A percentile compares a stretch with the other conserved stretches of the same genome.
Evolutionary conservation across 2,888 invertebrate genomes (phyloP).

Genomic region (Sarcophaga rosellei): DNA sequence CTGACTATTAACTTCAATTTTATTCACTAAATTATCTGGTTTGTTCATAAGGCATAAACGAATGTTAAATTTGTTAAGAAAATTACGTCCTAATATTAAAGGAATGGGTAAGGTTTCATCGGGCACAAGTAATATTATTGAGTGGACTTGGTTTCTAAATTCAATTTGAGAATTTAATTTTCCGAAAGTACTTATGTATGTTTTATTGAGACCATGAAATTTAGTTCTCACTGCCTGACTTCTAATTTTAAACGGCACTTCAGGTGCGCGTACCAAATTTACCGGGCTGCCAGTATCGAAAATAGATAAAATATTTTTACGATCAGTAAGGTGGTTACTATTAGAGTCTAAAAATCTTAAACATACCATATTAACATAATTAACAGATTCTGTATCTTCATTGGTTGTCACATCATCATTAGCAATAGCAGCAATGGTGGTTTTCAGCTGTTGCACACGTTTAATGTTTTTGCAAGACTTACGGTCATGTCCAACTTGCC

Average conservation of each 20-base stretch:
- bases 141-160: constrained; percentile 9
- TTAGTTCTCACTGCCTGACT: neutral
- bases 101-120: constrained; percentile 38
- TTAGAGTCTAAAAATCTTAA: constrained; percentile 18
- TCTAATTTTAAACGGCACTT: constrained; percentile 33
- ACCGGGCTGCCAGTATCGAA: too few species aligned
- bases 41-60: constrained; percentile 18
- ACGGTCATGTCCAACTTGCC: constrained; percentile 11
- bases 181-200: constrained; percentile 1
- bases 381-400: constrained; percentile 22
- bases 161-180: constrained; percentile 22
- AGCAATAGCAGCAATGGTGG: constrained; percentile 6
- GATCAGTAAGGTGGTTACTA: constrained; percentile 2
- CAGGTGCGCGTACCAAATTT: too few species aligned
- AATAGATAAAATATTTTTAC: too few species aligned
- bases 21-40: constrained; percentile 14
- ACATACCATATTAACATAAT: constrained; percentile 35
- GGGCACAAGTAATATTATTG: constrained; percentile 47
- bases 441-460: constrained; percentile 18
- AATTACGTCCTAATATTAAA: constrained; percentile 27
- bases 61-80: constrained; percentile 24
- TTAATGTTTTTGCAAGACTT: constrained; percentile 26
- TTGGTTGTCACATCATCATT: neutral
- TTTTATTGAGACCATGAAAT: constrained; percentile 39
- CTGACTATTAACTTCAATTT: constrained; percentile 3